Conservation (phyloP, 2,888 invertebrate species). For the Leptinotarsa rubiginosa region DNA sequence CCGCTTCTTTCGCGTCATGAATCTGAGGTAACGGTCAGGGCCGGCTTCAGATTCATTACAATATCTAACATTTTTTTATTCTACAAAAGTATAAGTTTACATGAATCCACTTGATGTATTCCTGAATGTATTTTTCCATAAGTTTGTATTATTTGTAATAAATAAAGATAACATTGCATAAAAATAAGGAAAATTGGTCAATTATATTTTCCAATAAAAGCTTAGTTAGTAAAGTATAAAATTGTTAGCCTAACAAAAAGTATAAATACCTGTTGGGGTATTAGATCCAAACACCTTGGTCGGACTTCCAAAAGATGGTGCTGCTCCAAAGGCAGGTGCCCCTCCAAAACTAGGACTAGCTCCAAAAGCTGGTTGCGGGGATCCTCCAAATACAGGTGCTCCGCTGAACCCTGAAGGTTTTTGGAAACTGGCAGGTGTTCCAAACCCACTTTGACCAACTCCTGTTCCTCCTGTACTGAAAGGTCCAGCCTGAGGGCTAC, state of each 20-base stretch:
- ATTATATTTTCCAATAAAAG: too few species aligned
- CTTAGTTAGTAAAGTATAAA: not conserved
- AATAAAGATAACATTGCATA: too few species aligned
- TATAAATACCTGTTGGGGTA: constrained; percentile 42
- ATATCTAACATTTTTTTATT: too few species aligned
- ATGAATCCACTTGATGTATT: too few species aligned
- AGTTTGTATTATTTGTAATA: too few species aligned
- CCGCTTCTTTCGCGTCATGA: too few species aligned
- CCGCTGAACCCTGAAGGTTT: constrained; percentile 60
- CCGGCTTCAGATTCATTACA: too few species aligned
- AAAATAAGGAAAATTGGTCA: too few species aligned
- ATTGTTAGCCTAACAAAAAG: not conserved
- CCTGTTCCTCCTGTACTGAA: constrained; percentile 60
- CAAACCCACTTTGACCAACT: constrained; percentile 65
- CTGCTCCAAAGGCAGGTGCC: constrained; percentile 59
- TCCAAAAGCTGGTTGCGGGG: constrained; percentile 64
- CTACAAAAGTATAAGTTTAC: too few species aligned
- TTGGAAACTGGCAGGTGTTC: constrained; percentile 58
- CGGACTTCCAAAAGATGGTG: constrained; percentile 64
- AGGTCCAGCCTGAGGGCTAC: constrained; percentile 55
- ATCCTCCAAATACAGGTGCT: constrained; percentile 62
- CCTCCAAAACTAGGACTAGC: constrained; percentile 67
- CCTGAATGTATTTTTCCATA: too few species aligned
- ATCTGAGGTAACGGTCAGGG: too few species aligned
- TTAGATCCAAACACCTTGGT: constrained; percentile 62